A percentile compares a stretch with the other conserved stretches of the same genome.
phyloP scores from a whole-genome alignment of 2,797 vertebrate genomes.

The Corythornis leucogaster region DNA sequence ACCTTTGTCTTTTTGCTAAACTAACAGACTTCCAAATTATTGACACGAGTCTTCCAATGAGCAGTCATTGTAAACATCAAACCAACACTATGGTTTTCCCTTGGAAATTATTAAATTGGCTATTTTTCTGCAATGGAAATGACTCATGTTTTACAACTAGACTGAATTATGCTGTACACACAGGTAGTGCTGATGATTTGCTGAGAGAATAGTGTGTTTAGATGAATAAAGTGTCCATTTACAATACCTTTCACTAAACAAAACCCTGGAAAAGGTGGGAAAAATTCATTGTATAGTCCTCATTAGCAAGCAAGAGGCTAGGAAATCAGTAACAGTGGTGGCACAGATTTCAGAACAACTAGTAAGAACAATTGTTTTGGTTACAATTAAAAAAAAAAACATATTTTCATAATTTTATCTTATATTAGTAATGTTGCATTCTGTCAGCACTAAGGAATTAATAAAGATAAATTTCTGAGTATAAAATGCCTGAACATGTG shows the following conservation, averaged over 20 bases:
- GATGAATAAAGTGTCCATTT: background rate
- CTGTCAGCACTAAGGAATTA: background rate
- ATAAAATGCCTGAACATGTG: background rate
- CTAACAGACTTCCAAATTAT: background rate
- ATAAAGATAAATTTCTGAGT: background rate
- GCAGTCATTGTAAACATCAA: slow-evolving; percentile 16
- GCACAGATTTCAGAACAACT: background rate
- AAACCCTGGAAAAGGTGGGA: background rate
- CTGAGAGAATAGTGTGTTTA: background rate
- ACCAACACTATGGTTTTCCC: background rate
- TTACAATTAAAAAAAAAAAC: background rate
- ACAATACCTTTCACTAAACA: background rate
- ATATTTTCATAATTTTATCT: background rate
- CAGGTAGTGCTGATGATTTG: background rate
- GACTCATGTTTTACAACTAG: background rate
- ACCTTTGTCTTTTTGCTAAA: background rate
- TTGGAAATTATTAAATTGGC: background rate
- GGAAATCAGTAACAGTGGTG: background rate
- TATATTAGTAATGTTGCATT: background rate
- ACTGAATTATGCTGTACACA: background rate
- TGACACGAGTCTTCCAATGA: background rate
- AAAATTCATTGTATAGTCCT: background rate
- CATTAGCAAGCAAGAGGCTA: background rate
- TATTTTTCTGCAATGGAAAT: background rate
- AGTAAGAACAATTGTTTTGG: background rate